A percentile compares a stretch with the other conserved stretches of the same genome.
Evolutionary conservation across 2,113 vertebrate species (phyloP).

Genomic region (Grus americana): DNA sequence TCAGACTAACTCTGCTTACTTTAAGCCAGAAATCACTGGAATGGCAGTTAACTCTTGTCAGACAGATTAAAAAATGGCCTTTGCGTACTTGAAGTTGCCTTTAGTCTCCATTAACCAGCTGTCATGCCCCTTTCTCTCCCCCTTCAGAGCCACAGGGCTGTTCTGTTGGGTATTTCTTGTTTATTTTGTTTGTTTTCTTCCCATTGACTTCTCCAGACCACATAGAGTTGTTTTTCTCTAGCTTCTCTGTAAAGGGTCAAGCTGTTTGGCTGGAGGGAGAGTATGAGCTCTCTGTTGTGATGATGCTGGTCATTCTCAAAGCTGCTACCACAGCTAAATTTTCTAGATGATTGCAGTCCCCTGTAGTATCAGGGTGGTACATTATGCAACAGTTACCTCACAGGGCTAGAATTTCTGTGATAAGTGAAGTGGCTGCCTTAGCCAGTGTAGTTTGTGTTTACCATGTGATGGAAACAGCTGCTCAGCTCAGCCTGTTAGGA

Average conservation of each 20-base stretch:
- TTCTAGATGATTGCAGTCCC: accelerated
- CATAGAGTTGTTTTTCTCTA: not conserved
- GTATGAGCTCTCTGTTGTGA: not conserved
- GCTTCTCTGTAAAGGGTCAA: not conserved
- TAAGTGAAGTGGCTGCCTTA: not conserved
- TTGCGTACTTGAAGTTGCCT: not conserved
- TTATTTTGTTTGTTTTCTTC: not conserved
- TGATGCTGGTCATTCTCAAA: not conserved
- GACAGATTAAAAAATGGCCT: not conserved
- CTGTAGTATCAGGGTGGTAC: not conserved
- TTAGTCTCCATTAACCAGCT: not conserved
- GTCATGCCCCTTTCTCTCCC: not conserved
- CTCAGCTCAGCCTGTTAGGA: not conserved
- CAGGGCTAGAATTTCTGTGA: not conserved
- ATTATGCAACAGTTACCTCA: not conserved
- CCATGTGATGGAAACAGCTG: not conserved
- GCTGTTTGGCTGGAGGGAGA: not conserved
- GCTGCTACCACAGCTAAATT: not conserved
- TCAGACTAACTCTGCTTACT: not conserved
- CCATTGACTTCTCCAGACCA: not conserved
- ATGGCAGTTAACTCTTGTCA: not conserved
- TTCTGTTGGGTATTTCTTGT: not conserved
- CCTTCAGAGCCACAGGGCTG: not conserved
- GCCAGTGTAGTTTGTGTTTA: not conserved
- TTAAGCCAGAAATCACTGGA: not conserved